Evolutionary conservation across 2,888 invertebrate genomes (phyloP), one percentile per base, ranked within the genome.

Genomic region (Prenolepis imparis): DNA sequence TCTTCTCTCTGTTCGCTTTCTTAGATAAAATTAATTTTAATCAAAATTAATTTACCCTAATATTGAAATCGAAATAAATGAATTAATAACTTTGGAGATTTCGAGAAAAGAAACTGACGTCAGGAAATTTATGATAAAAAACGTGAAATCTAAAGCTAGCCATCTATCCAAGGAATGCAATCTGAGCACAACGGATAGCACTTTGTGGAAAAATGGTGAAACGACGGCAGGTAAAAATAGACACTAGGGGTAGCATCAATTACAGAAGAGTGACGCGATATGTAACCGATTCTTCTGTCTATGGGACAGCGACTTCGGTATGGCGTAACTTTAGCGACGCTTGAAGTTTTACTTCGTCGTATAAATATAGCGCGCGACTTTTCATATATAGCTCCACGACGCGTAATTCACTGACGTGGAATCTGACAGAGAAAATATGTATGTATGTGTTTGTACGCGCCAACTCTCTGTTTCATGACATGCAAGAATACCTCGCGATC

Each of bases 341-440:
- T 72, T 36, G 24, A 59, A 80, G 78, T 80, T 80, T 61, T 36
- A 72, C 68, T 63, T 3, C 55, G 12, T 32, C 18, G 28, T 72
- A 80, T 80, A 72, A 80, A 80, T 52, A n/a, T 80, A 80, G 59
- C 72, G 48, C 36, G 59, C 72, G 78, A 72, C 78, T 80, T 80
- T 80, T 80, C 72, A 80, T 72, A 72, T 70, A 70, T 80, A 72
- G 21, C 77, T 28, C n/a, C 55, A 48, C 28, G 44, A 52, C 44
- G 39, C 11, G 36, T 44, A 32, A 36, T 64, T 24, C 72, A 72
- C 78, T 80, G 78, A 80, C 78, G 78, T 80, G 78, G 78, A 80
- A 80, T 48, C 36, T 59, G 59, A n/a, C 72, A 44, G 78, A 44
- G 78, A 52, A 80, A 80, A 44, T 59, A 44, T 59, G 39, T 59